phyloP scores from a whole-genome alignment of 2,888 invertebrate species.

The Rotaria magnacalcarata region DNA sequence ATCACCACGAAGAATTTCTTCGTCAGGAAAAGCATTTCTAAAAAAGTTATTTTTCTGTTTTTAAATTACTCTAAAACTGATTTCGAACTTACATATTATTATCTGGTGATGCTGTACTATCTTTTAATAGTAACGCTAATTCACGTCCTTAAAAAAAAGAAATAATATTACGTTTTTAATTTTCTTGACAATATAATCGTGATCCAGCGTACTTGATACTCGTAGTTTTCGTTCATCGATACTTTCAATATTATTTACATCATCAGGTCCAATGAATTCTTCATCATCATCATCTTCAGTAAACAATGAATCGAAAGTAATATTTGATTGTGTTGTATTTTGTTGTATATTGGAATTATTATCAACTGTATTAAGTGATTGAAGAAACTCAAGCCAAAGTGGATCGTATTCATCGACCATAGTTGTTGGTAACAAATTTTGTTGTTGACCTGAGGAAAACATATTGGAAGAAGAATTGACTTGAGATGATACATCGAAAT shows the following conservation, averaged over 20 bases:
- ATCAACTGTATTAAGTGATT: neutral
- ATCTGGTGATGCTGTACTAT: neutral
- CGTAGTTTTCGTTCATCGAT: slow-evolving; percentile 4
- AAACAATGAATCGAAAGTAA: slow-evolving; percentile 19
- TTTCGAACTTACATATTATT: neutral
- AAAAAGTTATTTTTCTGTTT: neutral
- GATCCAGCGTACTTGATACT: neutral
- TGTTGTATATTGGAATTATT: neutral
- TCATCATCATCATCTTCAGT: slow-evolving; percentile 30
- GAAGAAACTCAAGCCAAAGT: slow-evolving; percentile 13
- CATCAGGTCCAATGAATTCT: slow-evolving; percentile 18
- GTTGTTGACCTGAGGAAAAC: neutral
- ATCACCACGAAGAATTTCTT: neutral
- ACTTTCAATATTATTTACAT: neutral
- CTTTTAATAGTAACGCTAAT: slow-evolving; percentile 17
- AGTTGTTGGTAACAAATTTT: neutral
- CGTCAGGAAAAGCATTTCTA: neutral
- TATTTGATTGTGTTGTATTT: neutral
- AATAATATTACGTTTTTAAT: neutral
- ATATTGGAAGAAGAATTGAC: neutral
- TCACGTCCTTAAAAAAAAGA: neutral
- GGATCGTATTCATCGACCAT: slow-evolving; percentile 24
- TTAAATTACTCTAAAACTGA: too few species aligned
- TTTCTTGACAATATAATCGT: neutral
- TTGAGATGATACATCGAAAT: neutral